Base-by-base conservation (phyloP, 2,888 invertebrate species). In the Koerneria pararmatus region DNA sequence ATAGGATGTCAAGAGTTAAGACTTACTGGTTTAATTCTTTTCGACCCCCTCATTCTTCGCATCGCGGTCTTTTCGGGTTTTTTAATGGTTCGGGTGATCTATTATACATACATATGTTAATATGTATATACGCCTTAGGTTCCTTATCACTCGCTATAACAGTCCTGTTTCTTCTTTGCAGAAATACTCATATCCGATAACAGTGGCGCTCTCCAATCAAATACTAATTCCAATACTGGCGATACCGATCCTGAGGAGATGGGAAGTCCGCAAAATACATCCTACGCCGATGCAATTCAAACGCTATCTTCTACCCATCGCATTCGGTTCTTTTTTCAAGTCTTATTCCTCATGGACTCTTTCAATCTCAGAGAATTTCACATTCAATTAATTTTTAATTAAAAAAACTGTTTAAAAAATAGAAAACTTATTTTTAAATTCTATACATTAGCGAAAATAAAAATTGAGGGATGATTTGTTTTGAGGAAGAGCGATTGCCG, bases 141-240 rank as follows among this genome's bases (percentile, higher is more conserved):
- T 35, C 5, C 31, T 61, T 31, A 63, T 24, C 31, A 37, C 27
- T 24, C 15, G 24, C 27, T 2, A 34, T 8, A 4, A 62, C 27
- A 49, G 48, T 34, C 22, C 29, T 1, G 5, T 57, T 32, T 29
- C 11, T 6, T 29, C 8, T 6, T 67, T 70, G 37, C 53, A 78
- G 78, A 62, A 57, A 29, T 80, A 76, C 57, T 74, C 80, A 19
- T 79, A 71, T 53, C 80, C 79, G 4, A 66, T 78, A 29, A 80
- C 79, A 2, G 65, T 79, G 27, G 74, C 79, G 1, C 65, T 79
- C 1, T 74, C 74, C n/a, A 71, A 71, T 54, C 71, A 79, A 24
- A 68, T 79, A 37, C 70, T 71, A 49, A 78, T 73, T 49, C 78
- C 77, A 2, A 56, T 79, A 6, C 71, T 69, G 24, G 69, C 78